Evolutionary conservation across 2,888 invertebrate species (phyloP), one percentile per base, ranked within the genome.

Genomic region (Euspilapteryx auroguttella): DNA sequence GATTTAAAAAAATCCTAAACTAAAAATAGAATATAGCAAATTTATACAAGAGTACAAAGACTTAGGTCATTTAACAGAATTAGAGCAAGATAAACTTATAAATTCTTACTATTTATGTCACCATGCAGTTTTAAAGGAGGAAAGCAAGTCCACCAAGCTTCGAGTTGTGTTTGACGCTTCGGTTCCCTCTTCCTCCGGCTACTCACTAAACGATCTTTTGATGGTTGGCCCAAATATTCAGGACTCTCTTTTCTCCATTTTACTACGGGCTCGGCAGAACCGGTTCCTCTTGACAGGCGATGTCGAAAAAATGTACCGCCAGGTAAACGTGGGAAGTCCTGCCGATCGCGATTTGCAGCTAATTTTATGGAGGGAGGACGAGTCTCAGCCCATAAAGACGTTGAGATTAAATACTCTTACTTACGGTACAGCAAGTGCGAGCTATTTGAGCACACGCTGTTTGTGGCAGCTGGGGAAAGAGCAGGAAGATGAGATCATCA

Each of bases 371-470:
- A 14, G 42, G 6, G 35, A 38, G 13, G 9, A 34, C 10, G 10
- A 12, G 4, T 15, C 14, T 6, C 5, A 33, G 9, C 35, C 34
- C 6, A 31, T 41, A 1, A 14, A 32, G 28, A 32, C 34, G 0
- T 37, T 37, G 12, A 24, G 31, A 3, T 33, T 49, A 3, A 43
- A 43, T 25, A 47, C 45, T 2, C 39, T 55, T 3, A 55, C 48
- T 2, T 55, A 56, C 24, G 50, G 55, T 1, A 44, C 42, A 1
- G 36, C 42, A 3, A 39, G 37, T 29, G 35, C 39, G 0, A 36
- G 8, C 11, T 29, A 31, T 14, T 10, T 37, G 2, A 37, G 36
- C 13, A 40, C 37, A 1, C 31, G 39, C 11, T 40, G 37, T 21
- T 13, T n/a, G n/a, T n/a, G n/a, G n/a, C n/a, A n/a, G n/a, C n/a